Evolutionary conservation across 2,113 vertebrate genomes (phyloP).

Genomic region (Chiloscyllium plagiosum): DNA sequence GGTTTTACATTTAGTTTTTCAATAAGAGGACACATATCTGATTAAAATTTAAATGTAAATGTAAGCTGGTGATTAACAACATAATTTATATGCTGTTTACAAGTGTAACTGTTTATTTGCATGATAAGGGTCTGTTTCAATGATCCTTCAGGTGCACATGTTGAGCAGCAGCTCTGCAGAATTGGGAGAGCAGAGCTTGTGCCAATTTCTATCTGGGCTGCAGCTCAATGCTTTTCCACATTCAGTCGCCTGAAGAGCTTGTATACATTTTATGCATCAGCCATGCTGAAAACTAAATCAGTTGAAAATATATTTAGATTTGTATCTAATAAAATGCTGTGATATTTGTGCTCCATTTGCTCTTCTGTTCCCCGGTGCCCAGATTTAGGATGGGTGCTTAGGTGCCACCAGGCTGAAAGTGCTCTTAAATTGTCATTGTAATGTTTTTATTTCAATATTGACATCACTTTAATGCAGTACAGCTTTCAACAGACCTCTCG

Average conservation of each 20-base stretch:
- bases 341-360: neutral
- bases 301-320: slow-evolving; percentile 1
- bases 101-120: neutral
- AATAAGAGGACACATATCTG: neutral
- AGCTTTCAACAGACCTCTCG: neutral
- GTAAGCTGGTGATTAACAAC: neutral
- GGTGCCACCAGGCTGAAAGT: neutral
- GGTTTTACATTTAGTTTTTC: neutral
- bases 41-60: neutral
- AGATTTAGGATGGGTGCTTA: neutral
- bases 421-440: neutral
- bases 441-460: neutral
- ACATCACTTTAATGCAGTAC: neutral
- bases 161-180: neutral
- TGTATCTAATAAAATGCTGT: neutral
- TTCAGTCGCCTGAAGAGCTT: neutral
- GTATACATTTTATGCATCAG: neutral
- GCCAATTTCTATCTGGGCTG: neutral
- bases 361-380: neutral
- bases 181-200: neutral
- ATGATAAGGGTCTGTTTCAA: neutral
- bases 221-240: neutral
- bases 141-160: neutral
- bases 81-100: neutral
- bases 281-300: neutral